Conservation (phyloP, 2,113 vertebrate genomes). For the Vicugna pacos region DNA sequence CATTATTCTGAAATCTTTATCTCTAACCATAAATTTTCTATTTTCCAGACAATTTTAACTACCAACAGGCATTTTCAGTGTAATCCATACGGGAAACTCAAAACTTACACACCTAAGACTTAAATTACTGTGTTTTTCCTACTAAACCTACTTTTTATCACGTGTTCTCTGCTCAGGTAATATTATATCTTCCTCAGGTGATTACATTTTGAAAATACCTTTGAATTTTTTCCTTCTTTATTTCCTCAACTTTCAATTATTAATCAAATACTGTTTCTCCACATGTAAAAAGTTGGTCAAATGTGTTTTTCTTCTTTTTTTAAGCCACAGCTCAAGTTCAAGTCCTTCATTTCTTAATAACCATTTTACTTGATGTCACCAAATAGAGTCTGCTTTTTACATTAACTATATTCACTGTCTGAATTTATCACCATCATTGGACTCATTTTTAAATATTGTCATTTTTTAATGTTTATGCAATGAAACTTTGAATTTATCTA, state of each 20-base stretch:
- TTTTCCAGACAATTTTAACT: not conserved
- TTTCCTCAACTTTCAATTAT: not conserved
- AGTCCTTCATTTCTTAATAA: not conserved
- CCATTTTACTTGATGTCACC: not conserved
- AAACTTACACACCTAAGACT: not conserved
- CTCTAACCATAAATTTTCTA: not conserved
- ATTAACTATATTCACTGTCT: not conserved
- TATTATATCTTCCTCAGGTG: not conserved
- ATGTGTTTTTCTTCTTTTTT: not conserved
- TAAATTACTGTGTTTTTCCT: not conserved
- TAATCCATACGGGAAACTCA: not conserved
- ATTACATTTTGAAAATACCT: not conserved
- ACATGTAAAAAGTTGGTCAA: not conserved
- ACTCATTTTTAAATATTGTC: not conserved
- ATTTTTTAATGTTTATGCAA: not conserved
- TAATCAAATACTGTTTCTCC: not conserved
- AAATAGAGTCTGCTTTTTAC: not conserved
- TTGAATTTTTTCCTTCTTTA: not conserved
- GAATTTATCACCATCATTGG: not conserved
- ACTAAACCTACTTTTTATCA: not conserved
- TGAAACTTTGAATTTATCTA: constrained; percentile 3
- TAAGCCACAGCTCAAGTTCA: not conserved
- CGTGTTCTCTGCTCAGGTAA: not conserved
- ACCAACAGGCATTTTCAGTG: not conserved
- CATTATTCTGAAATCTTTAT: not conserved